phyloP scores from a whole-genome alignment of 2,797 vertebrate genomes.

The Triplophysa yarkandensis region DNA sequence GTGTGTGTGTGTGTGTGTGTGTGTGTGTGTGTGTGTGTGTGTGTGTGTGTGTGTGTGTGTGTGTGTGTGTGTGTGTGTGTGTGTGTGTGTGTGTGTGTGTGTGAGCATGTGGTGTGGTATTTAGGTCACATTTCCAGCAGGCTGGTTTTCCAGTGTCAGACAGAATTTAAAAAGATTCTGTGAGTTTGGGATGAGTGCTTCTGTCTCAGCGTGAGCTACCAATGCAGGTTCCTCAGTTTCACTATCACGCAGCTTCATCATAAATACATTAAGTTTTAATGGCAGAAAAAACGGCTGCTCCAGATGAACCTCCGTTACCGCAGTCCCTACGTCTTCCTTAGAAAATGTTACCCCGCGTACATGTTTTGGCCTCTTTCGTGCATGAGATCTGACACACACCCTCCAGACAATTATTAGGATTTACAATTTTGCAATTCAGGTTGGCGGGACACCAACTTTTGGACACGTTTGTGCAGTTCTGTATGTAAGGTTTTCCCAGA shows the following conservation, averaged over 20 bases:
- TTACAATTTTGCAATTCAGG: neutral
- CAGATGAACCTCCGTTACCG: constrained; percentile 9
- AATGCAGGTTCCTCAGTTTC: constrained; percentile 20
- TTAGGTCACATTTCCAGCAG: constrained; percentile 59
- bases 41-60: constrained; percentile 21
- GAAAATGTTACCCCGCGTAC: neutral
- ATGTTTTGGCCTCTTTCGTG: neutral
- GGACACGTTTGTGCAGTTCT: neutral
- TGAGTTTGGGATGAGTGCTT: constrained; percentile 16
- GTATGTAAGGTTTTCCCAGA: neutral
- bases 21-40: constrained; percentile 45
- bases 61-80: neutral
- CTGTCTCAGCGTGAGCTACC: constrained; percentile 15
- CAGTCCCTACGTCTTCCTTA: neutral
- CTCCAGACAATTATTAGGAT: constrained; percentile 16
- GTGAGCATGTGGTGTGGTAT: constrained; percentile 56
- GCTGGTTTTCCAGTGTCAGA: constrained; percentile 52
- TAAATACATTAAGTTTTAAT: constrained; percentile 42
- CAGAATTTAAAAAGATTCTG: constrained; percentile 39
- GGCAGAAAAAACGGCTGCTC: neutral
- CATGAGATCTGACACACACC: neutral
- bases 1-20: constrained; percentile 18
- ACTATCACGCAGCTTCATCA: constrained; percentile 26
- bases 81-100: constrained; percentile 1
- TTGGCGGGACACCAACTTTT: constrained; percentile 10